phyloP scores from a whole-genome alignment of 2,113 vertebrate genomes.

The Dasyurus viverrinus region DNA sequence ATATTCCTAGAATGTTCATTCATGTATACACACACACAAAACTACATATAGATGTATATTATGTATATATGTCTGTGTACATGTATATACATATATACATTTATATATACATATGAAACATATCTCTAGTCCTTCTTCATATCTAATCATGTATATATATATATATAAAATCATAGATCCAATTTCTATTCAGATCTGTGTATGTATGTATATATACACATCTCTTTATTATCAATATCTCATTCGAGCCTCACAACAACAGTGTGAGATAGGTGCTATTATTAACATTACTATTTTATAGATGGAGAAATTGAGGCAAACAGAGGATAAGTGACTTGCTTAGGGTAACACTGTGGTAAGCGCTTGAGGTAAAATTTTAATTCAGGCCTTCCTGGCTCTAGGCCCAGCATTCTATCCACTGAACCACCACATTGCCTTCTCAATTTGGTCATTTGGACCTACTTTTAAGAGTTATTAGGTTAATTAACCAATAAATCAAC shows the following conservation, averaged over 20 bases:
- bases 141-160: not conserved
- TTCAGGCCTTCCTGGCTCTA: not conserved
- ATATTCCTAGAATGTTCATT: not conserved
- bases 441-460: not conserved
- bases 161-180: not conserved
- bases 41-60: not conserved
- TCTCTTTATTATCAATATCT: not conserved
- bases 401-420: not conserved
- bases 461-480: slow-evolving; percentile 37
- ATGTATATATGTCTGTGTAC: not conserved
- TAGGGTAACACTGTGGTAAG: not conserved
- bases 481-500: not conserved
- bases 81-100: not conserved
- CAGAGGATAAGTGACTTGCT: not conserved
- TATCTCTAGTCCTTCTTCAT: not conserved
- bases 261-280: not conserved
- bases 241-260: not conserved
- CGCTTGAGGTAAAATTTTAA: not conserved
- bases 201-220: not conserved
- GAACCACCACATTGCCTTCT: not conserved
- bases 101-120: not conserved
- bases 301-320: not conserved
- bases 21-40: too few relatives aligned
- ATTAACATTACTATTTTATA: not conserved
- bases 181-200: not conserved